Conservation (phyloP, 2,113 vertebrate species). For the Tragulus kanchil region DNA sequence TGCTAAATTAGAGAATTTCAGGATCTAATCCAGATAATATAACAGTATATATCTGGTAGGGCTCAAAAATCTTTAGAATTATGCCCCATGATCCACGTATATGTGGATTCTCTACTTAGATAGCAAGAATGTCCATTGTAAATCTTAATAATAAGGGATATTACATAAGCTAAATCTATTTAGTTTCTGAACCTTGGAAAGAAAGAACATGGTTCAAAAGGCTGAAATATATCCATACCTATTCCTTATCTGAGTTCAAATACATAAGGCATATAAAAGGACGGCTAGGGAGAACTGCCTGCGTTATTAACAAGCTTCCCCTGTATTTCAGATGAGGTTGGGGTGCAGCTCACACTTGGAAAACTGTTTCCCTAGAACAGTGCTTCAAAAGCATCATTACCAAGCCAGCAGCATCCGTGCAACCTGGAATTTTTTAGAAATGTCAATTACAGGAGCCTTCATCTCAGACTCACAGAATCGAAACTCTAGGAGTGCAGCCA, state of each 20-base stretch:
- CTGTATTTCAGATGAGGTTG: neutral
- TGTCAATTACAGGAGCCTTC: neutral
- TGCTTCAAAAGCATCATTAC: neutral
- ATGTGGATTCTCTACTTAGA: neutral
- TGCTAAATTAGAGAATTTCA: neutral
- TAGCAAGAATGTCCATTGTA: neutral
- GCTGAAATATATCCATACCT: neutral
- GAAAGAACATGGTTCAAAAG: neutral
- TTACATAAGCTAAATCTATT: neutral
- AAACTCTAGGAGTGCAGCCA: neutral
- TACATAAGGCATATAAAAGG: neutral
- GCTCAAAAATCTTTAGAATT: neutral
- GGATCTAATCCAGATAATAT: neutral
- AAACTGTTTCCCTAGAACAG: neutral
- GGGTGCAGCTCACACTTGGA: neutral
- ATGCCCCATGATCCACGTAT: neutral
- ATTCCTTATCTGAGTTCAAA: neutral
- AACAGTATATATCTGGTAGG: neutral
- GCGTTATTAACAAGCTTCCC: neutral
- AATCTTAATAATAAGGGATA: neutral
- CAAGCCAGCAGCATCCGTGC: neutral
- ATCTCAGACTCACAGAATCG: neutral
- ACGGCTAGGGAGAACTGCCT: neutral
- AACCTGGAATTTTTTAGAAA: neutral
- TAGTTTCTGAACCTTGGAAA: neutral